phyloP scores from a whole-genome alignment of 2,113 vertebrate species.

The Muscicapa adusta region DNA sequence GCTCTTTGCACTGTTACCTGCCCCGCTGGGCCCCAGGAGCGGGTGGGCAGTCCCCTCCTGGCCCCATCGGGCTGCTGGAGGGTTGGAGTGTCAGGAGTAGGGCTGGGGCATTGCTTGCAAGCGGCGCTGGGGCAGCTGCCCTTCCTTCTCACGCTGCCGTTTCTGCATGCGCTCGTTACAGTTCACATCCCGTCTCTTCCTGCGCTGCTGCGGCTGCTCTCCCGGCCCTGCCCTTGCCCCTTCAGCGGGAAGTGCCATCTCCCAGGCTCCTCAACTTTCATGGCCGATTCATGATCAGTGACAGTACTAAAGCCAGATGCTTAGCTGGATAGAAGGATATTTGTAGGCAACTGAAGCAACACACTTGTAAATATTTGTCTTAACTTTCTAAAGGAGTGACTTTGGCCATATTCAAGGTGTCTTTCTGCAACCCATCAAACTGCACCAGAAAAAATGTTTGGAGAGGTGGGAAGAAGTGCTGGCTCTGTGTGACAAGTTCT shows the following conservation, averaged over 20 bases:
- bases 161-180: background rate
- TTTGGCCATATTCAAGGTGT: background rate
- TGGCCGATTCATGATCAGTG: accelerated
- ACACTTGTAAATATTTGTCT: background rate
- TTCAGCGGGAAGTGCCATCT: background rate
- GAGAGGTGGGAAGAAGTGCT: background rate
- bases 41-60: background rate
- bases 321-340: background rate
- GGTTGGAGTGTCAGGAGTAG: background rate
- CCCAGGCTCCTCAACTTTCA: background rate
- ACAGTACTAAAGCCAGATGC: background rate
- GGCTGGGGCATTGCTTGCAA: background rate
- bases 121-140: background rate
- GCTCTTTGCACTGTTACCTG: background rate
- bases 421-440: background rate
- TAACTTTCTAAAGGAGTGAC: background rate
- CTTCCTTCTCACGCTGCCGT: background rate
- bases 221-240: accelerated
- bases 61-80: background rate
- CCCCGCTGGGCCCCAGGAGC: accelerated
- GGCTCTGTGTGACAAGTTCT: background rate
- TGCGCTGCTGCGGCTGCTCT: accelerated
- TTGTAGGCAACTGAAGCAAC: background rate
- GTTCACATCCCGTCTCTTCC: accelerated
- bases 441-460: background rate